Evolutionary conservation across 2,113 vertebrate genomes (phyloP).

Genomic region (Hystrix cristata): DNA sequence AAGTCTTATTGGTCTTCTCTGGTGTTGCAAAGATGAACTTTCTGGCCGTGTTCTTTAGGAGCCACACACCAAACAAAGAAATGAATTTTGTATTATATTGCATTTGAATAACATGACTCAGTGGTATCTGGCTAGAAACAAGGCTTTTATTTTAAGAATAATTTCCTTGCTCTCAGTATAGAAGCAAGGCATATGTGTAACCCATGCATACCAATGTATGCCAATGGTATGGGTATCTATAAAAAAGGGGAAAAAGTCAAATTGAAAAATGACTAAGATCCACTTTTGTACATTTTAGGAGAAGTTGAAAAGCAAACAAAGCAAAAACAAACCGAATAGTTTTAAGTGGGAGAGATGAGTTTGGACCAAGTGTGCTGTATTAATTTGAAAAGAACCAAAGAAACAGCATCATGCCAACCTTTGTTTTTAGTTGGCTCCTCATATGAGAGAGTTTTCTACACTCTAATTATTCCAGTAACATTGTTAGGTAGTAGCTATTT

Average conservation of each 20-base stretch:
- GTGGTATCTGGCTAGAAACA: conserved; percentile 11
- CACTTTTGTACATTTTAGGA: conserved; percentile 36
- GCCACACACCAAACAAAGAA: conserved; percentile 5
- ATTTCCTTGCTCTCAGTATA: neutral
- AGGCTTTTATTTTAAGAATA: conserved; percentile 1
- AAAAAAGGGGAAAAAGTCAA: neutral
- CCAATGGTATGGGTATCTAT: neutral
- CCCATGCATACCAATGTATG: neutral
- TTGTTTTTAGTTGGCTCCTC: conserved; percentile 75
- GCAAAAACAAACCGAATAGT: conserved; percentile 51
- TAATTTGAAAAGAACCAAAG: conserved; percentile 77
- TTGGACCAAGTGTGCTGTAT: conserved; percentile 64
- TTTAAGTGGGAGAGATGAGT: conserved; percentile 66
- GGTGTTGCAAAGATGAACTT: neutral
- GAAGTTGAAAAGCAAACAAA: conserved; percentile 51
- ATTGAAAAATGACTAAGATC: neutral
- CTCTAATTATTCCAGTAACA: conserved; percentile 78
- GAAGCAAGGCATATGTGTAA: conserved; percentile 2
- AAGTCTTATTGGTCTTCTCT: neutral
- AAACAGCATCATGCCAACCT: conserved; percentile 71
- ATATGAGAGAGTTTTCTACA: conserved; percentile 71
- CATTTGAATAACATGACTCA: conserved; percentile 43
- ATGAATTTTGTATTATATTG: conserved; percentile 37
- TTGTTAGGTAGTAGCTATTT: conserved; percentile 81
- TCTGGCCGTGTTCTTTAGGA: neutral